Percentiles rank a stretch among this genome's conserved stretches.
Evolutionary conservation across 2,888 invertebrate species (phyloP).

Genomic region (Drosophila dives): DNA sequence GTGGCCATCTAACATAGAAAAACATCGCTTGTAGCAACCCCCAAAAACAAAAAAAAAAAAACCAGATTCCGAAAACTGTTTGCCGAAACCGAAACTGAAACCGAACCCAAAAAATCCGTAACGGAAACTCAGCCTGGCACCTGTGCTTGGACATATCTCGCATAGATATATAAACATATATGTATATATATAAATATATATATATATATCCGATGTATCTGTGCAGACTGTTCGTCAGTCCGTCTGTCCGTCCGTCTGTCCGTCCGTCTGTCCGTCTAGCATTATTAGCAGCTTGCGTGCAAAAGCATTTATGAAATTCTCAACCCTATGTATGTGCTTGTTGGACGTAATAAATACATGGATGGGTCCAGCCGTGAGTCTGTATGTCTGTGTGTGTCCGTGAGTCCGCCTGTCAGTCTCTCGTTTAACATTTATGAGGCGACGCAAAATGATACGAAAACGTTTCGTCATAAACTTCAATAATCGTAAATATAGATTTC

Average conservation of each 20-base stretch:
- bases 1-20: conserved; percentile 62
- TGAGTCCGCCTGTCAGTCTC: conserved; percentile 38
- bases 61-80: conserved; percentile 28
- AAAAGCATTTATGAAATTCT: conserved; percentile 76
- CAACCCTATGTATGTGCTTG: conserved; percentile 35
- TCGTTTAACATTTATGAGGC: conserved; percentile 77
- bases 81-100: conserved; percentile 19
- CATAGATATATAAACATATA: neutral
- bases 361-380: conserved; percentile 22
- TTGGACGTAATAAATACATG: neutral
- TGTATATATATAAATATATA: neutral
- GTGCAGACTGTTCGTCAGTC: conserved; percentile 4
- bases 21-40: conserved; percentile 45
- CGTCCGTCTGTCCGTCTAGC: conserved; percentile 15
- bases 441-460: conserved; percentile 81
- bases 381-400: conserved; percentile 12
- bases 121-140: conserved; percentile 46
- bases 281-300: conserved; percentile 79
- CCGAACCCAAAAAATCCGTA: conserved; percentile 39
- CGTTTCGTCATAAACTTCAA: conserved; percentile 83
- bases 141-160: conserved; percentile 46
- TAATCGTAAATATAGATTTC: conserved; percentile 84
- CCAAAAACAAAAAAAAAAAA: conserved; percentile 25
- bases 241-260: conserved; percentile 14
- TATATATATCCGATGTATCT: conserved; percentile 22